Percentiles rank a stretch among this genome's conserved stretches.
Conservation (phyloP, 2,888 invertebrate species). For the Agonopterix alstromeriana region DNA sequence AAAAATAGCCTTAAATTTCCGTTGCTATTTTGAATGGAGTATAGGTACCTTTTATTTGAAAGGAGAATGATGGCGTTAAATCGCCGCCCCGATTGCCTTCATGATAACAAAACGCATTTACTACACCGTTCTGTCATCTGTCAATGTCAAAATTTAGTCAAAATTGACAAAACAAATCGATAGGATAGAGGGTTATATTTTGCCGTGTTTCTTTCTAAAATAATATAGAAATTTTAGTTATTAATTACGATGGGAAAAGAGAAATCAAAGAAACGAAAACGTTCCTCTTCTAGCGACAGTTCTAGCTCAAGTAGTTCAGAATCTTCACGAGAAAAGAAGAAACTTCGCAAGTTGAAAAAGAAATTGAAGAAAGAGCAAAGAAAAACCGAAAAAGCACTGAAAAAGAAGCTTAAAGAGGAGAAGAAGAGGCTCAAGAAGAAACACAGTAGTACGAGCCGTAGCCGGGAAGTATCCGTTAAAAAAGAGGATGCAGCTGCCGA, state of each 20-base stretch:
- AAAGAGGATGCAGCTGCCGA: slow-evolving; percentile 46
- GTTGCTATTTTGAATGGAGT: too few relatives aligned
- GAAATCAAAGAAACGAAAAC: slow-evolving; percentile 56
- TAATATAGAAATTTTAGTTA: background rate
- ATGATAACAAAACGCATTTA: too few relatives aligned
- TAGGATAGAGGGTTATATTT: too few relatives aligned
- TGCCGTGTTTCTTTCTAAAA: background rate
- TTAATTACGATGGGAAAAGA: slow-evolving; percentile 48
- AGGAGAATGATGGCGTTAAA: too few relatives aligned
- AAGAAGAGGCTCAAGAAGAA: slow-evolving; percentile 56
- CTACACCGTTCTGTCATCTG: too few relatives aligned
- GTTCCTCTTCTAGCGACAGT: slow-evolving; percentile 35
- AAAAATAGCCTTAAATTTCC: too few relatives aligned
- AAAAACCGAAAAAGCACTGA: slow-evolving; percentile 69
- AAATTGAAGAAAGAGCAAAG: slow-evolving; percentile 73
- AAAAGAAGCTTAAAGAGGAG: slow-evolving; percentile 69
- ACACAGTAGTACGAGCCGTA: slow-evolving; percentile 29
- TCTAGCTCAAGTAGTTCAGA: slow-evolving; percentile 63
- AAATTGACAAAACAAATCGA: too few relatives aligned
- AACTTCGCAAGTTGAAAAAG: slow-evolving; percentile 73
- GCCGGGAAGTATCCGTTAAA: slow-evolving; percentile 25
- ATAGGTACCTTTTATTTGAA: too few relatives aligned
- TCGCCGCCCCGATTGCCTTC: too few relatives aligned
- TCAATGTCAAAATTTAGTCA: too few relatives aligned
- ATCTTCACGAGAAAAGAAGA: slow-evolving; percentile 64